These are phyloP conservation scores for Drosophila gunungcola DNA, from an alignment of 1,140 invertebrate species.

Conservation along the genomic window DNA sequence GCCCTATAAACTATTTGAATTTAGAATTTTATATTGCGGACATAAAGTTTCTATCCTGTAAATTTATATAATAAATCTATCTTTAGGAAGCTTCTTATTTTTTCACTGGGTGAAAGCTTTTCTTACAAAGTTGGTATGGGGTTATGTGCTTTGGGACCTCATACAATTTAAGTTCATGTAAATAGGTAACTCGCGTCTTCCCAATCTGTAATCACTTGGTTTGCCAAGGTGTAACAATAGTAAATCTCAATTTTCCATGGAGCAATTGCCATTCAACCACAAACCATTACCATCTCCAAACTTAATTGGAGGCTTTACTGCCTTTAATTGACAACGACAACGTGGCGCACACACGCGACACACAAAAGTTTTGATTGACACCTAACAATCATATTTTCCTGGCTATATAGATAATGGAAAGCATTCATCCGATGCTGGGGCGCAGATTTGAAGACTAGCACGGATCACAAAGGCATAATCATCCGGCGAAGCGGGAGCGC, in stretches of 20 bases:
- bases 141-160: background rate
- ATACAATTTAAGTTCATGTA: background rate
- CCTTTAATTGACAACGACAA: conserved; percentile 69
- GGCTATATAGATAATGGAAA: conserved; percentile 52
- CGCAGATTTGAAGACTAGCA: conserved; percentile 35
- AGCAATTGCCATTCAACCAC: conserved; percentile 60
- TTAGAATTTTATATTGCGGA: too few relatives aligned
- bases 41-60: too few relatives aligned
- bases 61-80: too few relatives aligned
- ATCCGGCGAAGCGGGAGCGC: conserved; percentile 46
- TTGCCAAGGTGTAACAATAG: conserved; percentile 39
- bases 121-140: background rate
- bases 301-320: conserved; percentile 76
- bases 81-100: background rate
- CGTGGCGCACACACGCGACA: conserved; percentile 53
- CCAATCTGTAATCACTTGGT: conserved; percentile 11
- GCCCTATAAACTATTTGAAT: too few relatives aligned
- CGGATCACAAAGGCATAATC: conserved; percentile 61
- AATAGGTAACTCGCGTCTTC: background rate
- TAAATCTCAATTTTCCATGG: conserved; percentile 37
- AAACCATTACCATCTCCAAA: conserved; percentile 63
- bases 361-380: conserved; percentile 66
- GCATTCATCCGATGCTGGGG: conserved; percentile 43
- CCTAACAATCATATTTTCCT: conserved; percentile 65
- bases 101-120: too few relatives aligned